Base-by-base conservation (phyloP, 2,113 vertebrate genomes). In the Clupea harengus region DNA sequence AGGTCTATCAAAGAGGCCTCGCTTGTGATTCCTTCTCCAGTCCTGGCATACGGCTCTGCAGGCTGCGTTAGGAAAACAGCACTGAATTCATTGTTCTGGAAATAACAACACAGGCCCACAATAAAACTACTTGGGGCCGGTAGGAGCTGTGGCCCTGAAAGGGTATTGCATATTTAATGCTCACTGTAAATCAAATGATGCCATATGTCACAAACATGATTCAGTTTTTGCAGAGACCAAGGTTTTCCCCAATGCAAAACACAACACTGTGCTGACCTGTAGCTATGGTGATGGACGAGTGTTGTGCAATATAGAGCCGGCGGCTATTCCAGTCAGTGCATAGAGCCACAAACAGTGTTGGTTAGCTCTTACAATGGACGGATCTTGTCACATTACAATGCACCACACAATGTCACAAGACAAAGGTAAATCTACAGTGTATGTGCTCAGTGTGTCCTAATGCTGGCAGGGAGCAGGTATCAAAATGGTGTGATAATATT, bases 81-180 rank as follows among this genome's bases (percentile, higher is more conserved):
- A 2, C 64, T 72, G 64, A 72, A 72, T 72, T 72, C 64, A 72
- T 72, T 72, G 64, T 72, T 72, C 64, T 72, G 64, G 64, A 72
- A 72, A 72, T 25, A 72, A 72, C 64, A 72, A 72, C 64, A 72
- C 25, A 32, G 64, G 2, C 22, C 25, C 64, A 72, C 64, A 72
- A 72, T 72, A 72, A 72, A 72, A 32, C 64, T 32, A 72, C 64
- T 25, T 28, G 11, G 64, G 64, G 64, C 64, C 64, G 0, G 10
- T 9, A 32, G n/a, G 64, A 32, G 64, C 64, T 25, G n/a, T 32
- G 64, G 64, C 64, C 64, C 64, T 32, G 28, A 32, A 72, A 10
- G 64, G 25, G 25, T 28, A 72, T 32, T 72, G 64, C 64, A 4
- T 72, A 32, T 25, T 72, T 72, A 72, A 72, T 72, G 64, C 25